Evolutionary conservation across 2,113 vertebrate genomes (phyloP).

Genomic region (Excalfactoria chinensis): DNA sequence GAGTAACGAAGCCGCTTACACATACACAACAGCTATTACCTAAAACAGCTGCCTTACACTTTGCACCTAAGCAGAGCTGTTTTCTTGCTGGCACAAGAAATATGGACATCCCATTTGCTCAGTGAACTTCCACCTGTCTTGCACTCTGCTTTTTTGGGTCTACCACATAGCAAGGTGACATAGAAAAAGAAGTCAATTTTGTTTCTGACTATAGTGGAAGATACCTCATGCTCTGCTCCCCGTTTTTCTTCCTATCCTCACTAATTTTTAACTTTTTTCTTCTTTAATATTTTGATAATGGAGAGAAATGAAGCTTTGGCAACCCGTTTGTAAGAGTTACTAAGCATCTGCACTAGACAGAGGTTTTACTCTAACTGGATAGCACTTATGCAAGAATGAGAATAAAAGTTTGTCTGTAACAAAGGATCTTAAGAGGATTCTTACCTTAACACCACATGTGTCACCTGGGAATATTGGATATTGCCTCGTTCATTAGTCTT

Average conservation of each 20-base stretch:
- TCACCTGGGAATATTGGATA: accelerated
- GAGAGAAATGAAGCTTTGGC: background rate
- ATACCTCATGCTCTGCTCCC: accelerated
- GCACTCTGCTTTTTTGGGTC: background rate
- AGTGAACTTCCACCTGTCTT: accelerated
- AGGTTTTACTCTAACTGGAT: background rate
- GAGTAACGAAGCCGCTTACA: background rate
- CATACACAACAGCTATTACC: background rate
- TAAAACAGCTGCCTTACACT: background rate
- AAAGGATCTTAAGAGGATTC: background rate
- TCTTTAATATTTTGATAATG: background rate
- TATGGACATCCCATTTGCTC: background rate
- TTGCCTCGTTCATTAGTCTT: background rate
- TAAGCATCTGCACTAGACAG: background rate
- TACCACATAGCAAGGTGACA: background rate
- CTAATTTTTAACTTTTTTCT: background rate
- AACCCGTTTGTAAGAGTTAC: background rate
- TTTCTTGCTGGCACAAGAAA: background rate
- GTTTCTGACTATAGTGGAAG: background rate
- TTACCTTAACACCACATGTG: background rate
- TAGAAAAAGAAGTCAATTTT: background rate
- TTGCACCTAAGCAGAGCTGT: background rate
- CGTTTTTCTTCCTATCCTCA: background rate
- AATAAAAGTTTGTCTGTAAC: background rate
- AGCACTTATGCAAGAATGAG: background rate